A percentile compares a stretch with the other conserved stretches of the same genome.
phyloP scores from a whole-genome alignment of 2,113 vertebrate genomes.

The Fulmarus glacialis region DNA sequence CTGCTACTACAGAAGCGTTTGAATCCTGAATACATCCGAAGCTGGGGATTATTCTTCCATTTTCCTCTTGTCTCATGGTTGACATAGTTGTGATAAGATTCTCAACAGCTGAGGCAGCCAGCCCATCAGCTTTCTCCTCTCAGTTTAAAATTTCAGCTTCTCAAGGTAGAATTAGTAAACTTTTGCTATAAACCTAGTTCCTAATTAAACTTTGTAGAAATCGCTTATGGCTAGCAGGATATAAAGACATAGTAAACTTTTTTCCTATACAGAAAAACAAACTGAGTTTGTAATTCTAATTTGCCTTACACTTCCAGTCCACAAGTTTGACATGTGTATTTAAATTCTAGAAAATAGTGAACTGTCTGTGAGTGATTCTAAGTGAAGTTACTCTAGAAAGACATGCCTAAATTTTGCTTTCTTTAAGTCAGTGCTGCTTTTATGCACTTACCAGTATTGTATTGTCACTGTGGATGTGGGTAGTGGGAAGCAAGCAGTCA shows the following conservation, averaged over 20 bases:
- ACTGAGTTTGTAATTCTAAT: background rate
- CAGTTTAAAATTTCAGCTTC: background rate
- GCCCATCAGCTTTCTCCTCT: background rate
- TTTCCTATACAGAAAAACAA: background rate
- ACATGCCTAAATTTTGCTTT: background rate
- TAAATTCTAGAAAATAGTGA: slow-evolving; percentile 1
- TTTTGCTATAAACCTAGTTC: background rate
- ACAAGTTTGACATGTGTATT: background rate
- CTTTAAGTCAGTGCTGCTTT: background rate
- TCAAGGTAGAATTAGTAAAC: background rate
- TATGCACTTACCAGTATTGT: background rate
- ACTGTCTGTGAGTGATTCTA: background rate
- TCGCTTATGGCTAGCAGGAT: background rate
- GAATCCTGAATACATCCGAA: background rate
- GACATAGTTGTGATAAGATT: background rate
- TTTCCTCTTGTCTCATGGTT: background rate
- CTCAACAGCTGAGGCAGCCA: background rate
- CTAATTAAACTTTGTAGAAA: background rate
- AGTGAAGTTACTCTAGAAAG: background rate
- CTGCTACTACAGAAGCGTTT: background rate
- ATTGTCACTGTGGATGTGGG: slow-evolving; percentile 3
- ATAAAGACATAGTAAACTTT: background rate
- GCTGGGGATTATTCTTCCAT: background rate
- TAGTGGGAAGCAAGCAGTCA: slow-evolving; percentile 11
- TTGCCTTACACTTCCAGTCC: background rate